phyloP scores from a whole-genome alignment of 2,797 vertebrate genomes.

The Siniperca scherzeri region DNA sequence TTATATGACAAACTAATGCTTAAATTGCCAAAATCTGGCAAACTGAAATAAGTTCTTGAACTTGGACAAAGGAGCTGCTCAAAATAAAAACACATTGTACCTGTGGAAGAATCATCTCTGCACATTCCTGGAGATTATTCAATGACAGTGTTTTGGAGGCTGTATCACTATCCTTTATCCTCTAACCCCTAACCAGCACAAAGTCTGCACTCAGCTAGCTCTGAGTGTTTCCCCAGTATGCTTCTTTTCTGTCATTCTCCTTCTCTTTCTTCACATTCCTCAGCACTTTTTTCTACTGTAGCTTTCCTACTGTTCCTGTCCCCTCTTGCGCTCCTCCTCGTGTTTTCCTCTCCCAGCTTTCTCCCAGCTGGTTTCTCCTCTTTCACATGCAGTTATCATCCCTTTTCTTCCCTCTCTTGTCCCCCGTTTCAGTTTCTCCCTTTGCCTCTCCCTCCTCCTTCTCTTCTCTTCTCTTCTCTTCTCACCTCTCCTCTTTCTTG shows the following conservation, averaged over 20 bases:
- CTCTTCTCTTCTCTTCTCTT: constrained; percentile 15
- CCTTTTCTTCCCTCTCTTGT: neutral
- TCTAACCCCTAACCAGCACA: constrained; percentile 15
- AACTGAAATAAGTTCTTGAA: neutral
- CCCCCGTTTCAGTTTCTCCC: constrained; percentile 10
- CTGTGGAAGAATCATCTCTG: neutral
- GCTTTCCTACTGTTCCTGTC: neutral
- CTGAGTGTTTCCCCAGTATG: neutral
- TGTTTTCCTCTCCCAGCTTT: constrained; percentile 6
- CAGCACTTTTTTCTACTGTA: neutral
- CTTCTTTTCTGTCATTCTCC: constrained; percentile 24
- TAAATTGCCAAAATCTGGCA: neutral
- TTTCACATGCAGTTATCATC: constrained; percentile 5
- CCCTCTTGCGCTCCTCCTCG: neutral
- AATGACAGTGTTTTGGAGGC: neutral
- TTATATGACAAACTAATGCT: neutral
- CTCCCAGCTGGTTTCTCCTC: constrained; percentile 21
- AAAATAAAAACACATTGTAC: neutral
- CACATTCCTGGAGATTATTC: constrained; percentile 4
- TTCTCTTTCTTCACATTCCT: constrained; percentile 29
- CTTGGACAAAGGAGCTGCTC: neutral
- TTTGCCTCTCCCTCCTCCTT: constrained; percentile 9
- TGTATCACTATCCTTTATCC: constrained; percentile 35
- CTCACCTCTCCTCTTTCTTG: constrained; percentile 15
- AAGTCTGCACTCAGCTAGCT: constrained; percentile 6